phyloP scores from a whole-genome alignment of 1,140 invertebrate genomes.

The Polyergus mexicanus region DNA sequence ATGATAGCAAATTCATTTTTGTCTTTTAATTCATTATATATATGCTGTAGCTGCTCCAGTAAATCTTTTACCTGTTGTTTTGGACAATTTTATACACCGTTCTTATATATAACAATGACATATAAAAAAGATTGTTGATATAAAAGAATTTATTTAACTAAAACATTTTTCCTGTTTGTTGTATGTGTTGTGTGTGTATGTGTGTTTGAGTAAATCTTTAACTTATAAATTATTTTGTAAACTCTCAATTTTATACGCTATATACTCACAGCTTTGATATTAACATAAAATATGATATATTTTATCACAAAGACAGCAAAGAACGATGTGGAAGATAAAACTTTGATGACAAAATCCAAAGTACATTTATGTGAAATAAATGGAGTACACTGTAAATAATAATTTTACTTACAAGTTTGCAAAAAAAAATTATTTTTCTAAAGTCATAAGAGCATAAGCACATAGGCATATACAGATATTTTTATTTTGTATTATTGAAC shows the following conservation, averaged over 20 bases:
- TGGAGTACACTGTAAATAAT: neutral
- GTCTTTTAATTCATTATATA: slow-evolving; percentile 11
- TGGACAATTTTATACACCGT: neutral
- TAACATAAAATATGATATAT: neutral
- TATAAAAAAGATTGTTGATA: no score
- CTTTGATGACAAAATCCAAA: neutral
- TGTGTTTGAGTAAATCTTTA: no score
- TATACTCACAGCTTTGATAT: neutral
- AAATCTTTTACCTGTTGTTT: slow-evolving; percentile 3
- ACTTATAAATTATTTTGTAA: no score
- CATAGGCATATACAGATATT: neutral
- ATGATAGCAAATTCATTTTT: neutral
- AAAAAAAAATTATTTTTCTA: neutral
- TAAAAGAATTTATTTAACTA: neutral
- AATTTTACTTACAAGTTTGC: neutral
- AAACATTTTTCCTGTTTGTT: no score
- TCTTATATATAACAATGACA: neutral
- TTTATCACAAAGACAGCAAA: neutral
- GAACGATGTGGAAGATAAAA: neutral
- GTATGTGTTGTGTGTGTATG: no score
- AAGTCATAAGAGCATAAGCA: no score
- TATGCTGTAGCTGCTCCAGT: neutral
- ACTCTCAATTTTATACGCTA: no score
- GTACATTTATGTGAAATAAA: neutral
- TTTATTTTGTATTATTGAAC: no score